Percentiles rank a stretch among this genome's conserved stretches.
These are phyloP conservation scores for Zelostemma sp. DNA, from an alignment of 1,140 invertebrate species.

Conservation along the genomic window DNA sequence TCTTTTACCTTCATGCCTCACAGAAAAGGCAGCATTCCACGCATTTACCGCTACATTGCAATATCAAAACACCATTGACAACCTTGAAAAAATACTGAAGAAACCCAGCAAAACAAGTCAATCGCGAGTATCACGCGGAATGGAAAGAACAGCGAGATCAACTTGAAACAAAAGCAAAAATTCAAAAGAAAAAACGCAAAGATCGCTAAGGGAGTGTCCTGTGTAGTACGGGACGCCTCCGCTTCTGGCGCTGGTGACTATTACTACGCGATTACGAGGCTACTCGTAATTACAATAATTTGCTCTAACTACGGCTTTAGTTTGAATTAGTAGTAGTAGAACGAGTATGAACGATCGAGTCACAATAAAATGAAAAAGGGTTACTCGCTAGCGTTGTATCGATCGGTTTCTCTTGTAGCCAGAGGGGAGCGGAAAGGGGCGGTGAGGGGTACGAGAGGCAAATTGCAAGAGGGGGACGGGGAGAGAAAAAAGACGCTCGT, in stretches of 20 bases:
- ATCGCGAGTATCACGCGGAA: not conserved
- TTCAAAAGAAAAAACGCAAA: slow-evolving; percentile 18
- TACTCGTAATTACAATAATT: slow-evolving; percentile 43
- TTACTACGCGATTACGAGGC: slow-evolving; percentile 37
- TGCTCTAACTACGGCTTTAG: slow-evolving; percentile 36
- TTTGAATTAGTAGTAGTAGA: slow-evolving; percentile 38
- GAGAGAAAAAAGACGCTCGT: not conserved
- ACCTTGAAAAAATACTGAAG: not conserved
- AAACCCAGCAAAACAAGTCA: not conserved
- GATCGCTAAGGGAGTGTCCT: slow-evolving; percentile 33
- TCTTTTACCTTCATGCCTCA: slow-evolving; percentile 1
- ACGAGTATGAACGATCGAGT: slow-evolving; percentile 35
- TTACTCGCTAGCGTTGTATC: slow-evolving; percentile 18
- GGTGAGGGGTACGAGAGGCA: slow-evolving; percentile 7
- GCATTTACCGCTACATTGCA: not conserved
- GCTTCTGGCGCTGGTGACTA: slow-evolving; percentile 36
- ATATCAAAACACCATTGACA: not conserved
- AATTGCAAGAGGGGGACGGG: slow-evolving; percentile 18
- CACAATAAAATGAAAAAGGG: slow-evolving; percentile 37
- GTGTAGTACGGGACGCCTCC: slow-evolving; percentile 31
- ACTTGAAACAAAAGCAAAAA: not conserved
- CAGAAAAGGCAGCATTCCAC: slow-evolving; percentile 5
- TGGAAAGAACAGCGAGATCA: not conserved
- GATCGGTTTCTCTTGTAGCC: slow-evolving; percentile 10
- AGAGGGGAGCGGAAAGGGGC: not conserved